phyloP scores from a whole-genome alignment of 2,113 vertebrate genomes.

The Anguilla japonica region DNA sequence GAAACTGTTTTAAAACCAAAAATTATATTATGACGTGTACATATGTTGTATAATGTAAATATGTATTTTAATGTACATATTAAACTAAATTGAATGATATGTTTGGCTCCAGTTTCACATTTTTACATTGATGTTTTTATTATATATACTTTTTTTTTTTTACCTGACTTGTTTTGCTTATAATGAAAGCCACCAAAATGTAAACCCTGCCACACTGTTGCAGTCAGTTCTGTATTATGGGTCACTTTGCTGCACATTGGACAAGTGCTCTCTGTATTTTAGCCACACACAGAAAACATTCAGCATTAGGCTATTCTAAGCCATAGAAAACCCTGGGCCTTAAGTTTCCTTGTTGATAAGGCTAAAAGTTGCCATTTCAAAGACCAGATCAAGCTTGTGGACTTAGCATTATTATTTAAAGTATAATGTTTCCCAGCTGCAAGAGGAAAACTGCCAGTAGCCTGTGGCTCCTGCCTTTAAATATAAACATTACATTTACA shows the following conservation, averaged over 20 bases:
- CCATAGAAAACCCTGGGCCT: background rate
- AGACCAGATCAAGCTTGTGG: slow-evolving; percentile 24
- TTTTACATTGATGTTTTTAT: slow-evolving; percentile 42
- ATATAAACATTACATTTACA: slow-evolving; percentile 80
- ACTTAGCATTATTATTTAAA: slow-evolving; percentile 57
- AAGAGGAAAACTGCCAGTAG: slow-evolving; percentile 63
- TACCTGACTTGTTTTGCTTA: background rate
- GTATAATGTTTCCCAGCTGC: slow-evolving; percentile 72
- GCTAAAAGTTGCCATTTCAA: slow-evolving; percentile 23
- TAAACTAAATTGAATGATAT: slow-evolving; percentile 68
- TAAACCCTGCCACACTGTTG: background rate
- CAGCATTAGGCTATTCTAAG: background rate
- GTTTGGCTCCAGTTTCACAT: slow-evolving; percentile 33
- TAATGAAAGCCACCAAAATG: background rate
- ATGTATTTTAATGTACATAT: slow-evolving; percentile 83
- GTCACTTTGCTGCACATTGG: background rate
- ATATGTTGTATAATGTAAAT: slow-evolving; percentile 82
- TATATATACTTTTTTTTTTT: background rate
- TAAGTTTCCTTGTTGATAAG: slow-evolving; percentile 16
- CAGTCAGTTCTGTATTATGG: background rate
- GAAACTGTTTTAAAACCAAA: slow-evolving; percentile 66
- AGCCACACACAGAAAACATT: background rate
- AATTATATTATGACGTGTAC: slow-evolving; percentile 76
- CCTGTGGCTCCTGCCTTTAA: slow-evolving; percentile 76
- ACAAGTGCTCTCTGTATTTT: background rate